Evolutionary conservation across 37 sponge, comb jelly and placozoan genomes (phyloP).

Genomic region (Haliclona indistincta): DNA sequence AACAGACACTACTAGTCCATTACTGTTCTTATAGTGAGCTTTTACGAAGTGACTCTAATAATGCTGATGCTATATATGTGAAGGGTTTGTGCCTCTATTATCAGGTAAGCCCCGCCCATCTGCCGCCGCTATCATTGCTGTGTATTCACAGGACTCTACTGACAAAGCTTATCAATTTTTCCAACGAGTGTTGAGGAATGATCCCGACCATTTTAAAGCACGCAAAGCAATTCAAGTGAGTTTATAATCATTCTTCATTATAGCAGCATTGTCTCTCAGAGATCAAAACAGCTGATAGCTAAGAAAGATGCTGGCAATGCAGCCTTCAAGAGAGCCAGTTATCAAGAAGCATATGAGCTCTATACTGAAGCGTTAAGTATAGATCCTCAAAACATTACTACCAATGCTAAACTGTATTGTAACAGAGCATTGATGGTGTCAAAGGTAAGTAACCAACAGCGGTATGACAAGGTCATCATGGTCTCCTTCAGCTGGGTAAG

Average conservation of each 20-base stretch:
- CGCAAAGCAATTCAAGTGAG: conserved; percentile 47
- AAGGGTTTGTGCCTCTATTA: conserved; percentile 89
- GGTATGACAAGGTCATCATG: not conserved
- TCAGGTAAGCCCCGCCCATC: conserved; percentile 36
- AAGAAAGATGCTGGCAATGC: conserved; percentile 93
- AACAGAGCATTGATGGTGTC: conserved; percentile 87
- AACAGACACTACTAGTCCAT: not conserved
- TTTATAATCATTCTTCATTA: not conserved
- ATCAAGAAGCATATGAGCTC: conserved; percentile 63
- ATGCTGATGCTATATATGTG: conserved; percentile 94
- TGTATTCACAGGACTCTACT: conserved; percentile 57
- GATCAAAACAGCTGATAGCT: conserved; percentile 66
- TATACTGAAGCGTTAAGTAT: conserved; percentile 90
- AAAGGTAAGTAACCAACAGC: conserved; percentile 54
- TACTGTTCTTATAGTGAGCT: conserved; percentile 61
- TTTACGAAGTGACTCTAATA: conserved; percentile 64
- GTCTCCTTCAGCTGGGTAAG: conserved; percentile 49
- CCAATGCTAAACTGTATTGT: conserved; percentile 94
- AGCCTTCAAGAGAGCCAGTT: conserved; percentile 51
- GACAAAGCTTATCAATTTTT: conserved; percentile 87
- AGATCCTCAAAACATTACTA: conserved; percentile 78
- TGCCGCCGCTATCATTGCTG: not conserved
- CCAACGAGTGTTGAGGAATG: conserved; percentile 65
- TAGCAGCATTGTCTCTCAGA: conserved; percentile 45
- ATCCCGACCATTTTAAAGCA: conserved; percentile 90